Evolutionary conservation across 2,888 invertebrate species (phyloP).

Genomic region (Helleia helle): DNA sequence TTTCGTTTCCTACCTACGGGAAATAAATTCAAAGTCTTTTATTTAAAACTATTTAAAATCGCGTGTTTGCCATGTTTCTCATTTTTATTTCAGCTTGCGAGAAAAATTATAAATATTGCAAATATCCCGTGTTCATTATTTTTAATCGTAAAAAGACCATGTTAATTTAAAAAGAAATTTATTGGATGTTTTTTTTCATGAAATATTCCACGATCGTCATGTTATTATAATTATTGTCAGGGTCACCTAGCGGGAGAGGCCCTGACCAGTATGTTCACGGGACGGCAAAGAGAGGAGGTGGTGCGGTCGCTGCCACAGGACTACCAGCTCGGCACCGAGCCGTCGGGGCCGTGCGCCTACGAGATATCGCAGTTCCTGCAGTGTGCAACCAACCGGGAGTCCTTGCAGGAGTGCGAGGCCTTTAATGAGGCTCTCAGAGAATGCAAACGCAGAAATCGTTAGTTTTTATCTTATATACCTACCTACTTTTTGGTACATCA

Average conservation of each 20-base stretch:
- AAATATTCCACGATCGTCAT: no score
- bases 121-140: no score
- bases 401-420: constrained; percentile 91
- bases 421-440: constrained; percentile 96
- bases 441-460: constrained; percentile 88
- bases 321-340: constrained; percentile 56
- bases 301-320: constrained; percentile 40
- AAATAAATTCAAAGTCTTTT: no score
- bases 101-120: no score
- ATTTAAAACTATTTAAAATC: no score
- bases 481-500: no score
- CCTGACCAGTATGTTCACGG: constrained; percentile 72
- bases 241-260: constrained; percentile 94
- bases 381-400: constrained; percentile 88
- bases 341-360: constrained; percentile 88
- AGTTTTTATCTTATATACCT: no score
- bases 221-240: constrained; percentile 42
- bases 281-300: constrained; percentile 43
- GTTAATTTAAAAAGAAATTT: no score
- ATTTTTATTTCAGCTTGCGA: no score
- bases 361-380: constrained; percentile 96
- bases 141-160: background rate
- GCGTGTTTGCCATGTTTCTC: no score
- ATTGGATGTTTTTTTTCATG: no score
- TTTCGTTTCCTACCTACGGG: no score